A percentile compares a stretch with the other conserved stretches of the same genome.
Evolutionary conservation across 1,140 invertebrate species (phyloP).

Genomic region (Cotesia typhae): DNA sequence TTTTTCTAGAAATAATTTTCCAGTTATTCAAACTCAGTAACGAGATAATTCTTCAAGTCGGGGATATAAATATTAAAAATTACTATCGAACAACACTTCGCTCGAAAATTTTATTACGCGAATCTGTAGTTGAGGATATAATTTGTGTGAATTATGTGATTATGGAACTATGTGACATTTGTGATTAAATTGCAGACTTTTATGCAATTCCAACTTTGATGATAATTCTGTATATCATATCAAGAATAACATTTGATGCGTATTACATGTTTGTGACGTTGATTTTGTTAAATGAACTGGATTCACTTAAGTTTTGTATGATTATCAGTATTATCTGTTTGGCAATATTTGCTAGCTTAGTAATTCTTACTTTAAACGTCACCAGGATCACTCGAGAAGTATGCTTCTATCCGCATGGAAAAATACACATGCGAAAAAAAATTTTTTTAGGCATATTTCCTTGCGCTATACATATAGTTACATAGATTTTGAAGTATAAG

Average conservation of each 20-base stretch:
- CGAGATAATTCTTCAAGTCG: not conserved
- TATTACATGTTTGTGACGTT: not conserved
- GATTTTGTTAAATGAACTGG: not conserved
- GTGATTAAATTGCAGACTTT: not conserved
- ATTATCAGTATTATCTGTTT: not conserved
- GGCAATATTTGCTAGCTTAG: not conserved
- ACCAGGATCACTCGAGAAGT: not conserved
- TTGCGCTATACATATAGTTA: too few relatives aligned
- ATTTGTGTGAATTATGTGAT: not conserved
- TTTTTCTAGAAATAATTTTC: not conserved
- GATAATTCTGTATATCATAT: not conserved
- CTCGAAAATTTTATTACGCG: not conserved
- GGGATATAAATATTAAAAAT: not conserved
- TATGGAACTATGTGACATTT: not conserved
- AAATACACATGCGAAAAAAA: not conserved
- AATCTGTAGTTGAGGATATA: not conserved
- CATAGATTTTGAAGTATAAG: too few relatives aligned
- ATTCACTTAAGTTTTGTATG: too few relatives aligned
- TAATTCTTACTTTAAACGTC: not conserved
- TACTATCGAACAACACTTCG: not conserved
- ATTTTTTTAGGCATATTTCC: too few relatives aligned
- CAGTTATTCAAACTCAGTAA: not conserved
- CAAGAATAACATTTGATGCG: not conserved
- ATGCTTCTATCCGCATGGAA: not conserved
- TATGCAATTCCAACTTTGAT: slow-evolving; percentile 5